Base-by-base conservation (phyloP, 2,888 invertebrate genomes). In the Thymelicus sylvestris region DNA sequence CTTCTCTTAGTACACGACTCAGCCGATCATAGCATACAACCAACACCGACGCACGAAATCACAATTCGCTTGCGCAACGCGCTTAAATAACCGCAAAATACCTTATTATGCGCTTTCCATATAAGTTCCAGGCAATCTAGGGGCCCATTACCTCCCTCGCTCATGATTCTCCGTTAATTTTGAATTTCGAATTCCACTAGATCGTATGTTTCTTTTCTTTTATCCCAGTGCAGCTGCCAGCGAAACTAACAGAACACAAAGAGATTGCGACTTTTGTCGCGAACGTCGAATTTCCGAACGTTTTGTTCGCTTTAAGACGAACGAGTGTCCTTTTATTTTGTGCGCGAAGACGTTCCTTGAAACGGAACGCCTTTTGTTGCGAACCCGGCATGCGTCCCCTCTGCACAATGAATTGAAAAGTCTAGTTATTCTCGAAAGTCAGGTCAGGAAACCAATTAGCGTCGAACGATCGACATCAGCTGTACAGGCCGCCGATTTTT, bases 71-170 rank as follows among this genome's bases (percentile, higher is more conserved):
- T 90, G 89, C 87, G 90, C 90, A 92, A 91, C 84, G 81, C 86
- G 86, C 85, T 90, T 91, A 92, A 92, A 92, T 88, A 92, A 92
- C 93, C 93, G 91, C 93, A 93, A 93, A 92, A 93, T 92, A 87
- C 88, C 92, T 88, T 91, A 92, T 91, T 91, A 91, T 90, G 87
- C 90, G 89, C 91, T 92, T 91, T 92, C 92, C 92, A 91, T 93
- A 91, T 91, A 92, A 86, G 92, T 86, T 89, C 87, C 83, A 85
- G 81, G 86, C 91, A 91, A 92, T 92, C 90, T 90, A 84, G 77
- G 82, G 82, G 80, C 80, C 89, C 84, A 92, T 90, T 91, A 90
- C 89, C 82, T 84, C 84, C 85, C 81, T 80, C 83, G 84, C 85
- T 86, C 87, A 88, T 87, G 87, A 85, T 88, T 90, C 89, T 87